Conservation (phyloP, 2,113 vertebrate species). For the Scortum barcoo region DNA sequence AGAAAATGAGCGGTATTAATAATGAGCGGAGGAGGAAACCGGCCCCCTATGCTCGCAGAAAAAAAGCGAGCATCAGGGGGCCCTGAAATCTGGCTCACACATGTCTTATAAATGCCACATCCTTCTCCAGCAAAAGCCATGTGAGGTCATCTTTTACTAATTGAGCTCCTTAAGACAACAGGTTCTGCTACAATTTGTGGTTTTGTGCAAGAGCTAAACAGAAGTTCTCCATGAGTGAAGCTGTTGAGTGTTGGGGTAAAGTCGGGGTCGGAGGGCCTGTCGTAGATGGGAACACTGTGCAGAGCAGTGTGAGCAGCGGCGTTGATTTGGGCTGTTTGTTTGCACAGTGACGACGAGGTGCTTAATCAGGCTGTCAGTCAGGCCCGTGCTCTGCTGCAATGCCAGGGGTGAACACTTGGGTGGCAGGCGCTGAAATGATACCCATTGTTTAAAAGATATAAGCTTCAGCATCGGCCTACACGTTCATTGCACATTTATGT, state of each 20-base stretch:
- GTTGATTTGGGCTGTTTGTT: constrained; percentile 61
- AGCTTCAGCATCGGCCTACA: not conserved
- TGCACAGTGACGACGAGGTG: constrained; percentile 49
- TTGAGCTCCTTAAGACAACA: constrained; percentile 64
- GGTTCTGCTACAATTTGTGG: constrained; percentile 63
- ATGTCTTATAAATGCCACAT: constrained; percentile 50
- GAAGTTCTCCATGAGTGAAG: constrained; percentile 37
- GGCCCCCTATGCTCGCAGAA: not conserved
- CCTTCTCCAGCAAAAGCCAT: constrained; percentile 46
- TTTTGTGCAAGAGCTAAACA: constrained; percentile 57
- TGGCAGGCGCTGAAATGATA: constrained; percentile 33
- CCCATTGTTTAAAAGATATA: constrained; percentile 23
- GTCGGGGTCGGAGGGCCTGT: constrained; percentile 16
- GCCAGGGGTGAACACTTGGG: constrained; percentile 21
- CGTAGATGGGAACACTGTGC: constrained; percentile 21
- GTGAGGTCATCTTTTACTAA: constrained; percentile 66
- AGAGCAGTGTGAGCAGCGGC: constrained; percentile 6
- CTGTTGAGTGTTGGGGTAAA: constrained; percentile 33
- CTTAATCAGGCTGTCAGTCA: constrained; percentile 68
- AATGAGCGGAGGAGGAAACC: constrained; percentile 1
- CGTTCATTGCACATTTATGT: constrained; percentile 11
- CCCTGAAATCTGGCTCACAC: constrained; percentile 56
- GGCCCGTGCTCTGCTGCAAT: not conserved
- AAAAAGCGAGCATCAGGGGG: not conserved
- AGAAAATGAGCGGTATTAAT: constrained; percentile 11